Evolutionary conservation across 1,140 invertebrate genomes (phyloP), one percentile per base, ranked within the genome.

Genomic region (Sesamia nonagrioides): DNA sequence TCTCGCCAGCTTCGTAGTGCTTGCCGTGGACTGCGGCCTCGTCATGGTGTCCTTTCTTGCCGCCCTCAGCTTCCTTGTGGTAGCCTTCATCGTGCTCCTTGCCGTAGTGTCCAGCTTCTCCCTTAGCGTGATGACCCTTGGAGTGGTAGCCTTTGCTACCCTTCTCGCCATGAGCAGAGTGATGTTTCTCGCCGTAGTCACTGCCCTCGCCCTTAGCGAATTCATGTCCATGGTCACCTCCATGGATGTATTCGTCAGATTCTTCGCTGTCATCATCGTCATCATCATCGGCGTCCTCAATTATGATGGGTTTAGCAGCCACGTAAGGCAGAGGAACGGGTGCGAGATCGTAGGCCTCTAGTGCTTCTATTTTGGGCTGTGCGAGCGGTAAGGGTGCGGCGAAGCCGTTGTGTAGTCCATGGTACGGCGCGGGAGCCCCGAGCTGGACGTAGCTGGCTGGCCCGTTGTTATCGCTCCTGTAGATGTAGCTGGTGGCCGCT

Each of bases 401-500:
- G 66, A 88, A 92, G 0, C 86, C 81, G 13, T 84, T 81, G 1
- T 88, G 93, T 52, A 92, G 85, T 27, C 91, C 80, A 48, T 77
- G 61, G 61, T 94, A 93, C 9, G 61, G 18, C 6, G 88, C 85
- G 17, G 89, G 90, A 0, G 86, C 87, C 48, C 95, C 95, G 6
- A 96, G 81, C 35, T 95, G 90, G 5, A 96, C 91, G 37, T 94
- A 91, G 72, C 89, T 95, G 0, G 90, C 92, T 0, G 95, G 95
- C 0, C 90, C 94, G n/a, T 89, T 86, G 48, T 95, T 92, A 79
- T 96, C 95, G 77, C 91, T 96, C 17, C 95, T 85, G 83, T 95
- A 96, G 66, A 96, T 93, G 81, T 95, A 96, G 63, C 95, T 94
- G 1, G 93, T 92, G 3, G 95, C 94, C 0, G 90, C 88, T 0